These are phyloP conservation scores for Pogoniulus pusillus DNA, from an alignment of 2,797 vertebrate genomes.

Conservation along the genomic window DNA sequence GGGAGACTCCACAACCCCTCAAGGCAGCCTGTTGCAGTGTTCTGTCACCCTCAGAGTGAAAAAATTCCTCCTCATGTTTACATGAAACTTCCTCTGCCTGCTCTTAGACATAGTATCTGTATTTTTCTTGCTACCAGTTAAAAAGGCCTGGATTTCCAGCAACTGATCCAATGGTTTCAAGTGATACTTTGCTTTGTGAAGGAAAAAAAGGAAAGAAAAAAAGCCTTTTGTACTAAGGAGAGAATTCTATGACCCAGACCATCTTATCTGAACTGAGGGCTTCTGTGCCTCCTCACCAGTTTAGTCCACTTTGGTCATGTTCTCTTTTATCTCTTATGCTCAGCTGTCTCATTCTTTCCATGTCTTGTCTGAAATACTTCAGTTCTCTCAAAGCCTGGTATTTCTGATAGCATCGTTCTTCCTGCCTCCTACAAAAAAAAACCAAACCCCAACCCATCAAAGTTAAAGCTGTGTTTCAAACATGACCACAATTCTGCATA, in stretches of 20 bases:
- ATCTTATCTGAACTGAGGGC: neutral
- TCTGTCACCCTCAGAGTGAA: too few relatives aligned
- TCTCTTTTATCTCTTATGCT: neutral
- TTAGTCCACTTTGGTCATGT: constrained; percentile 6
- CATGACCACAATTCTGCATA: neutral
- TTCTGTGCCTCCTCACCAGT: constrained; percentile 55
- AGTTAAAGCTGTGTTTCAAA: neutral
- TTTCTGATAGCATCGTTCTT: constrained; percentile 66
- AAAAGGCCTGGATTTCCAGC: neutral
- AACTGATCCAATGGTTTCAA: neutral
- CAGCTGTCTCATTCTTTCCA: constrained; percentile 63
- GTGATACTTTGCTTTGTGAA: neutral
- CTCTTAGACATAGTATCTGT: neutral
- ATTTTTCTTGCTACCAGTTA: neutral
- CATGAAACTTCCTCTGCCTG: neutral
- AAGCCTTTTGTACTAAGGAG: neutral
- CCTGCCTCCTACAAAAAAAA: constrained; percentile 64
- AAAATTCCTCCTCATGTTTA: too few relatives aligned
- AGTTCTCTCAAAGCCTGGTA: constrained; percentile 53
- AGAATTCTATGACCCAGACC: neutral
- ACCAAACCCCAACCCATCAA: neutral
- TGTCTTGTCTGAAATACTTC: constrained; percentile 40
- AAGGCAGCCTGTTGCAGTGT: too few relatives aligned
- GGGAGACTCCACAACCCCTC: too few relatives aligned
- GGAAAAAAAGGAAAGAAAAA: neutral